Conservation (phyloP, 1,140 invertebrate genomes). For the Fopius arisanus region DNA sequence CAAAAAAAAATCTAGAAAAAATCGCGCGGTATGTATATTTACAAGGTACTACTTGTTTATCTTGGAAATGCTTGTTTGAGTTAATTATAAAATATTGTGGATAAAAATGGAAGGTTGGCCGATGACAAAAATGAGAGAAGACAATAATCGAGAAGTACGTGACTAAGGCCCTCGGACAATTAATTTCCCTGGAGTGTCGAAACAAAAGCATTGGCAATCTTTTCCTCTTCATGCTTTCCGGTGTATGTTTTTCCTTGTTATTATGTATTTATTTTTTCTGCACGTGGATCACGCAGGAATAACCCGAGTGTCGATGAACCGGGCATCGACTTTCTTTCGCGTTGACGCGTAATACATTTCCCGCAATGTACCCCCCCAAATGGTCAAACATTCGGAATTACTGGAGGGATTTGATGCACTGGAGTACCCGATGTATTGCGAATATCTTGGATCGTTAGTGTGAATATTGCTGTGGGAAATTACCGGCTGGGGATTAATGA, state of each 20-base stretch:
- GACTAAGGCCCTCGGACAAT: background rate
- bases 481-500: background rate
- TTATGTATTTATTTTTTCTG: background rate
- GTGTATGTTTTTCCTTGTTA: background rate
- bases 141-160: background rate
- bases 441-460: background rate
- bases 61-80: no score
- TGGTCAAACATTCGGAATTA: background rate
- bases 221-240: background rate
- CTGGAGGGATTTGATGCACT: no score
- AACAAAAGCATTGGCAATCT: background rate
- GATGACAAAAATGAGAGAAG: no score
- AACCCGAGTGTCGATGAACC: conserved; percentile 41
- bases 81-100: no score
- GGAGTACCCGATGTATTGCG: no score
- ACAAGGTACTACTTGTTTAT: no score
- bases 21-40: no score
- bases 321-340: conserved; percentile 38
- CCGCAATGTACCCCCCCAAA: background rate
- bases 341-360: conserved; percentile 33
- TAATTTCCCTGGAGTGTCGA: background rate
- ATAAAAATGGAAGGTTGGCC: no score
- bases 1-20: no score
- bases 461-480: background rate
- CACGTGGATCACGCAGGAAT: conserved; percentile 15